phyloP scores from a whole-genome alignment of 1,140 invertebrate genomes.

The Aphelinus atriplicis region DNA sequence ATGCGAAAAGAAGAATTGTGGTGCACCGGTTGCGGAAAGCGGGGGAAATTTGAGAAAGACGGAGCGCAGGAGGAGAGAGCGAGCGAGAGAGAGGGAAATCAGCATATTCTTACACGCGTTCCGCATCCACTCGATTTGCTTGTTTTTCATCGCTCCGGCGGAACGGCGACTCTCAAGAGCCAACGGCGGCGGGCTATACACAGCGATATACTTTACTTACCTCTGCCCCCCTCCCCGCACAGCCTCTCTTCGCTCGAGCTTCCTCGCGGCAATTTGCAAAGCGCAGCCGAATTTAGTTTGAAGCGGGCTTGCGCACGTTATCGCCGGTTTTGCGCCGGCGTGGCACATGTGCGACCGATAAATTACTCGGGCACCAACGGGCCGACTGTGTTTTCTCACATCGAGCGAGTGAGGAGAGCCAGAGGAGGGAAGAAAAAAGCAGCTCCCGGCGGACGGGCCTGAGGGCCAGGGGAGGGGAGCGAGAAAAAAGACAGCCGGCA shows the following conservation, averaged over 20 bases:
- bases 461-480: neutral
- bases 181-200: neutral
- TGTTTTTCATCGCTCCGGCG: neutral
- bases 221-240: constrained; percentile 42
- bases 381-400: constrained; percentile 16
- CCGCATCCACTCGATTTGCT: constrained; percentile 10
- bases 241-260: constrained; percentile 42
- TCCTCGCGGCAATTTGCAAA: constrained; percentile 45
- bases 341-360: constrained; percentile 51
- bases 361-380: constrained; percentile 44
- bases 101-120: neutral
- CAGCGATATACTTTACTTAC: constrained; percentile 17
- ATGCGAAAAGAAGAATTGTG: neutral
- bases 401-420: neutral
- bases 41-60: too few species aligned
- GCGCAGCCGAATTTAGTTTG: constrained; percentile 41
- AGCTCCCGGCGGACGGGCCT: too few species aligned
- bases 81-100: too few species aligned
- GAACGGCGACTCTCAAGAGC: neutral
- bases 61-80: too few species aligned
- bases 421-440: neutral
- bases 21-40: neutral
- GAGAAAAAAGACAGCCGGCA: neutral
- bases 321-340: constrained; percentile 43
- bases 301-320: constrained; percentile 37